A percentile compares a stretch with the other conserved stretches of the same genome.
Conservation (phyloP, 1,140 invertebrate genomes). For the Dryas iulia region DNA sequence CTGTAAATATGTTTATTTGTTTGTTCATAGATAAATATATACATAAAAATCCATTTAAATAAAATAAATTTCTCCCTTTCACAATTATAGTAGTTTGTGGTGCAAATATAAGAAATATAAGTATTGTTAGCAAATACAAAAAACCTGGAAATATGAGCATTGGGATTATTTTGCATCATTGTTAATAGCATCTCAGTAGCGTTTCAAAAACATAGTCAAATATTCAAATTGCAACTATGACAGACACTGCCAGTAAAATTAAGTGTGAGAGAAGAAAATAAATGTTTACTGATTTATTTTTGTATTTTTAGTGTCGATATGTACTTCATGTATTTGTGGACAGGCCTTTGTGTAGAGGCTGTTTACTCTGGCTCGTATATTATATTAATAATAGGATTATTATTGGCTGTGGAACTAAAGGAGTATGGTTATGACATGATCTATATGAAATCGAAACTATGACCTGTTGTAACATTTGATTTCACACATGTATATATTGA, state of each 20-base stretch:
- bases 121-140: neutral
- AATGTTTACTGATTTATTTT: conserved; percentile 24
- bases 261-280: conserved; percentile 29
- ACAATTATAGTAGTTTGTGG: neutral
- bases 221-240: conserved; percentile 7
- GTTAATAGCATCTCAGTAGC: neutral
- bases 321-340: conserved; percentile 15
- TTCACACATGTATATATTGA: conserved; percentile 53
- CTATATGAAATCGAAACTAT: conserved; percentile 23
- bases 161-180: neutral
- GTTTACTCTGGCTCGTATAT: conserved; percentile 26
- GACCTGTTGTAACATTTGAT: conserved; percentile 38
- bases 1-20: conserved; percentile 5
- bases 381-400: conserved; percentile 33
- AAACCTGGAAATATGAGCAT: neutral
- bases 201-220: neutral
- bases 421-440: conserved; percentile 35
- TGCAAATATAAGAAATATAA: neutral
- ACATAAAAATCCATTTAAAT: neutral
- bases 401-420: conserved; percentile 56
- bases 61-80: neutral
- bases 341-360: conserved; percentile 7
- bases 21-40: neutral
- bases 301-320: conserved; percentile 18
- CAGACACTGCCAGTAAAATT: conserved; percentile 41